Evolutionary conservation across 2,113 vertebrate species (phyloP), one percentile per base, ranked within the genome.

Genomic region (Regulus satrapa): DNA sequence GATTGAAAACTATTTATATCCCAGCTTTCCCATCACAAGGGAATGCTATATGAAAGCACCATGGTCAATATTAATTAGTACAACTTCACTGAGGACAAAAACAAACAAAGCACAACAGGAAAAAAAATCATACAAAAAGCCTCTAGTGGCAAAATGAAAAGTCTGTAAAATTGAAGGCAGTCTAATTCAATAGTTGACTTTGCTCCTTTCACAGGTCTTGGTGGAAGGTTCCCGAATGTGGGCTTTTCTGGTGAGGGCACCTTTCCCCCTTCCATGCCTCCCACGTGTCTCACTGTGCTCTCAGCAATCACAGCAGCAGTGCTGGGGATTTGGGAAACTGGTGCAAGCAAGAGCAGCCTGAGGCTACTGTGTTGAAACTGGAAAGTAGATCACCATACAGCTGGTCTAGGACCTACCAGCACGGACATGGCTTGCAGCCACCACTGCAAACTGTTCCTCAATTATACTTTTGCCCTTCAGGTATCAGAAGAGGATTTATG

Each of bases 401-500:
- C 71, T 94, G 71, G 75, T 59, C 51, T 55, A 92, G 28, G 75
- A 83, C 49, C 76, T 92, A 48, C 51, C 68, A 68, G 77, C 28
- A 64, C 23, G 91, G 79, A 80, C 41, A 73, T 55, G 85, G 90
- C 88, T 93, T 76, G 69, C 40, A 83, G 91, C 91, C 83, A 92
- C 88, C 29, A 29, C 36, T 81, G 76, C 68, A 89, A 77, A 90
- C 86, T 95, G 76, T 48, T 89, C 52, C 56, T 75, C 76, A 88
- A 41, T 78, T 89, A 43, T 64, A 41, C 24, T 77, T 93, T 64
- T 67, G 73, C n/a, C 86, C 52, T 89, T 74, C 86, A 89, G 73
- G 72, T 84, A 89, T 20, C 59, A 71, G 64, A 92, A 76, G 29
- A 73, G 18, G 26, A 79, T 72, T 85, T 72, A 69, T 34, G 28